Evolutionary conservation across 2,113 vertebrate species (phyloP).

Genomic region (Noctilio leporinus): DNA sequence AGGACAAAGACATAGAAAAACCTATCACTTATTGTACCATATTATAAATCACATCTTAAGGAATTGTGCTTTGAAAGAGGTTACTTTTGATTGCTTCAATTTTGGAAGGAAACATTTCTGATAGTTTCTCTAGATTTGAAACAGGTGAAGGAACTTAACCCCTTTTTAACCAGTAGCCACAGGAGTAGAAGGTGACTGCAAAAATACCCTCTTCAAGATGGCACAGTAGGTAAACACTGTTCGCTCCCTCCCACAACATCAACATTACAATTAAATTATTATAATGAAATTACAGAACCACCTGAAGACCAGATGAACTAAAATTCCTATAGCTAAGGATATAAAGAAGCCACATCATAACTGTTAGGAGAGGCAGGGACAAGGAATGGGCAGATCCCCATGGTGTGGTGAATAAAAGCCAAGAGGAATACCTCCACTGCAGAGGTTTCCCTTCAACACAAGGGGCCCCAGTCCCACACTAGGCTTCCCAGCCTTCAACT

Average conservation of each 20-base stretch:
- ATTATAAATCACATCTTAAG: not conserved
- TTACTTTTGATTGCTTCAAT: not conserved
- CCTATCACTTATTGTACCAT: not conserved
- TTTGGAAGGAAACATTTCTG: not conserved
- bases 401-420: not conserved
- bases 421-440: not conserved
- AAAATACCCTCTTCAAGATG: not conserved
- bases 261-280: not conserved
- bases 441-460: not conserved
- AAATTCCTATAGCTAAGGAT: too few relatives aligned
- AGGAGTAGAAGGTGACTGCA: not conserved
- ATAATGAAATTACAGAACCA: not conserved
- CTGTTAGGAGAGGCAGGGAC: not conserved
- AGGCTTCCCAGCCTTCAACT: not conserved
- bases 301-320: not conserved
- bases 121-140: not conserved
- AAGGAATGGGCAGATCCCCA: not conserved
- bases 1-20: not conserved
- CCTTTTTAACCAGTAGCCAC: not conserved
- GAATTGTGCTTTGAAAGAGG: not conserved
- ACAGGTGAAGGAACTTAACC: not conserved
- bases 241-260: not conserved
- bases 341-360: not conserved
- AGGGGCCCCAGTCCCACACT: not conserved
- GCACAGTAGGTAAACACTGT: not conserved